A percentile compares a stretch with the other conserved stretches of the same genome.
Conservation (phyloP, 2,888 invertebrate species). For the Embidobia sp. region DNA sequence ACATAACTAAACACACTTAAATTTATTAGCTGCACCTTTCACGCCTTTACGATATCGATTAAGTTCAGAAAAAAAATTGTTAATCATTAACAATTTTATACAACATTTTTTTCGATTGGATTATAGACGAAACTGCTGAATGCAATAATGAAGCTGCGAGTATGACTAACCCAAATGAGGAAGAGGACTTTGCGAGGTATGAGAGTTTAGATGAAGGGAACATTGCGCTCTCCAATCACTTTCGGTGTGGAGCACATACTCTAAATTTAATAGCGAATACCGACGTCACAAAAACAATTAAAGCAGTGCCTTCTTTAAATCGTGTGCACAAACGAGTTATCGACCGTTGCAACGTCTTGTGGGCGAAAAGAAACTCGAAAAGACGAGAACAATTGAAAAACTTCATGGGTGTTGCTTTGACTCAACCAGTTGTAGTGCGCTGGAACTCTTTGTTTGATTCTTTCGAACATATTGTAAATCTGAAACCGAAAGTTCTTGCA, state of each 20-base stretch:
- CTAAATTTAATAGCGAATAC: slow-evolving; percentile 1
- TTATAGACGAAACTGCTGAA: no score
- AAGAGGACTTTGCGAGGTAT: background rate
- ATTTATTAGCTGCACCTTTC: no score
- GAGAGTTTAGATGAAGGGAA: background rate
- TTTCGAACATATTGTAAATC: background rate
- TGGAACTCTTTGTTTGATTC: slow-evolving; percentile 15
- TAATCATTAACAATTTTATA: no score
- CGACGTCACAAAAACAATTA: background rate
- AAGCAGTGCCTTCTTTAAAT: background rate
- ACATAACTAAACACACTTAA: no score
- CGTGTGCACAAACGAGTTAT: background rate
- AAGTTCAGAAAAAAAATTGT: no score
- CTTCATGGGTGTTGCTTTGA: background rate
- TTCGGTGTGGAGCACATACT: slow-evolving; percentile 11
- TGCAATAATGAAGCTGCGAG: background rate
- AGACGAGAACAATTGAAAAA: background rate
- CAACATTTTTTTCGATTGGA: no score
- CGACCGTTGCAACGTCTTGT: slow-evolving; percentile 1
- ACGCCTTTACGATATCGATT: no score
- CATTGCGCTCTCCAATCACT: background rate
- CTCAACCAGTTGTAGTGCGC: background rate
- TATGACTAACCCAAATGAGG: background rate
- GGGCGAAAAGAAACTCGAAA: background rate
- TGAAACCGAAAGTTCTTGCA: background rate